Conservation (phyloP, 2,888 invertebrate genomes). For the Seira sanloemensis region DNA sequence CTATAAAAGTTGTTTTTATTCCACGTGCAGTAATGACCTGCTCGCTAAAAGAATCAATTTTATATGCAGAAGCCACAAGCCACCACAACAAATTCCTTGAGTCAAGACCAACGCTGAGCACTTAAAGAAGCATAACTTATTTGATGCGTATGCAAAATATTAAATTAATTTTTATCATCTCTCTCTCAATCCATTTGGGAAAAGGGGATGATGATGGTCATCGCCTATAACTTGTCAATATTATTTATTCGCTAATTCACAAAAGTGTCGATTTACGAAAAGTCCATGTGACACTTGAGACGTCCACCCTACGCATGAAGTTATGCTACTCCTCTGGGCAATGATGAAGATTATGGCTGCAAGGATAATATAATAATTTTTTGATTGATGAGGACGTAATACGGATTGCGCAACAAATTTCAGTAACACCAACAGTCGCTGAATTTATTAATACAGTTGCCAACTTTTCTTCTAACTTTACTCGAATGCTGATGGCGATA, state of each 20-base stretch:
- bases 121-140: constrained; percentile 24
- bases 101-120: constrained; percentile 17
- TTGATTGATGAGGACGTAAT: constrained; percentile 58
- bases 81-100: constrained; percentile 34
- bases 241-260: constrained; percentile 49
- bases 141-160: background rate
- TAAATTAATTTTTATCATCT: background rate
- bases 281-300: constrained; percentile 32
- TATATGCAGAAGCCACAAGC: constrained; percentile 8
- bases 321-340: too few species aligned
- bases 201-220: background rate
- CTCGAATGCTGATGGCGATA: background rate
- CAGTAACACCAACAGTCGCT: background rate
- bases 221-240: constrained; percentile 27
- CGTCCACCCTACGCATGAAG: background rate
- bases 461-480: background rate
- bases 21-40: background rate
- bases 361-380: constrained; percentile 30
- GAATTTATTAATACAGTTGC: constrained; percentile 38
- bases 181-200: background rate
- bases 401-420: constrained; percentile 7
- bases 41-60: background rate
- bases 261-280: constrained; percentile 47
- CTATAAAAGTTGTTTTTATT: background rate
- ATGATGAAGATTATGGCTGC: constrained; percentile 23